These are phyloP conservation scores for Acrocera orbiculus DNA, from an alignment of 2,888 invertebrate genomes.

Conservation along the genomic window DNA sequence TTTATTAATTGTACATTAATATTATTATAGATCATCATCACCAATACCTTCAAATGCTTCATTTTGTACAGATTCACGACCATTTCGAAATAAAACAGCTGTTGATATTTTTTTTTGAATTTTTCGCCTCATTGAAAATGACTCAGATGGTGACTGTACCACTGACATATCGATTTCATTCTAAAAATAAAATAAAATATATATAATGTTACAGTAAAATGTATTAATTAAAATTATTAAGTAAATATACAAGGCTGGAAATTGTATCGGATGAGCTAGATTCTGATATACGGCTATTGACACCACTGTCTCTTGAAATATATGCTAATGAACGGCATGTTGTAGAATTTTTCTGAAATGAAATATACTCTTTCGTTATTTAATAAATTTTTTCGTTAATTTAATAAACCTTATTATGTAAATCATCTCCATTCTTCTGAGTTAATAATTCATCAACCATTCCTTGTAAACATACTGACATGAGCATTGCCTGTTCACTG, in stretches of 20 bases:
- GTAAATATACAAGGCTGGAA: constrained; percentile 15
- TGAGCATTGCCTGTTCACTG: constrained; percentile 83
- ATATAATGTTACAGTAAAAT: neutral
- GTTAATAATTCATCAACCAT: constrained; percentile 87
- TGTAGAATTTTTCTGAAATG: constrained; percentile 1
- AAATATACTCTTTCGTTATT: neutral
- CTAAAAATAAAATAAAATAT: constrained; percentile 27
- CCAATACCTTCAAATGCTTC: constrained; percentile 91
- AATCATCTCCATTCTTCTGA: constrained; percentile 45
- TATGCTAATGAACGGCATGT: constrained; percentile 16
- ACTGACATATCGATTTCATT: constrained; percentile 37
- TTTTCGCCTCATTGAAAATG: constrained; percentile 53
- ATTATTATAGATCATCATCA: constrained; percentile 67
- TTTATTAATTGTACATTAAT: too few relatives aligned
- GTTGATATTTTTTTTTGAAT: constrained; percentile 44
- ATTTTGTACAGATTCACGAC: constrained; percentile 63
- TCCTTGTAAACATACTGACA: constrained; percentile 87
- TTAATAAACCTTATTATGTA: constrained; percentile 19
- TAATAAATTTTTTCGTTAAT: neutral
- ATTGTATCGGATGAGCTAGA: constrained; percentile 17
- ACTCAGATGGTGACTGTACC: constrained; percentile 29
- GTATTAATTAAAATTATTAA: neutral
- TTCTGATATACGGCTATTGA: constrained; percentile 14
- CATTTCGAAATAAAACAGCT: constrained; percentile 51
- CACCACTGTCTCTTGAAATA: constrained; percentile 15